Percentiles rank a stretch among this genome's conserved stretches.
phyloP scores from a whole-genome alignment of 2,888 invertebrate species.

The Rhagium mordax region DNA sequence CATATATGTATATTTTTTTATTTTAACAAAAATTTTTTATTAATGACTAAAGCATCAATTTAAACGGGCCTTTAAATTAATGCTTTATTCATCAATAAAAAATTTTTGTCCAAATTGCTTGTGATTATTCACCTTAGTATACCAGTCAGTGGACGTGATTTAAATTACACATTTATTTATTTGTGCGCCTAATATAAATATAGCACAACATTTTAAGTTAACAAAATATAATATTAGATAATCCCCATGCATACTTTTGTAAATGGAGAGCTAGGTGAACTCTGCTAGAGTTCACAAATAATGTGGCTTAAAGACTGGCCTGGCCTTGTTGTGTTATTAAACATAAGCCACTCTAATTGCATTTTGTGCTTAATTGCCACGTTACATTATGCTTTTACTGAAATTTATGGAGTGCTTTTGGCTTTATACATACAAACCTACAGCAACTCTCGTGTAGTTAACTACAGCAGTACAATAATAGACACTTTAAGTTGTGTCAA shows the following conservation, averaged over 20 bases:
- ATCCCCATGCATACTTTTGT: constrained; percentile 2
- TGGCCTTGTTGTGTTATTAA: constrained; percentile 18
- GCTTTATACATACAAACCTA: constrained; percentile 18
- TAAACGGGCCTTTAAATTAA: no score
- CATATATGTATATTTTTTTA: no score
- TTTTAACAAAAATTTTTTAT: no score
- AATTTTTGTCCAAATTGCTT: no score
- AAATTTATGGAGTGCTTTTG: constrained; percentile 30
- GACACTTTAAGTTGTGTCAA: no score
- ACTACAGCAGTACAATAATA: constrained; percentile 1
- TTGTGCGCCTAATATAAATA: no score
- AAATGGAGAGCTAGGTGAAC: not conserved
- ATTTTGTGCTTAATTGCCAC: constrained; percentile 33
- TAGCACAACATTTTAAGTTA: no score
- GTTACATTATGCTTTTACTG: constrained; percentile 26
- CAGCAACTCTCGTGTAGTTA: constrained; percentile 9
- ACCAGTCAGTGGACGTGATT: no score
- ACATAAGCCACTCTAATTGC: constrained; percentile 33
- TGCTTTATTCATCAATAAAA: no score
- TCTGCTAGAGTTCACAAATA: not conserved
- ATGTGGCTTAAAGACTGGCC: constrained; percentile 6
- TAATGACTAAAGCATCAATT: no score
- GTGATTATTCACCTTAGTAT: no score
- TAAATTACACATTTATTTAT: no score
- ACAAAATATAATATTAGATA: not conserved